A percentile compares a stretch with the other conserved stretches of the same genome.
Conservation (phyloP, 2,113 vertebrate species). For the Rostratula benghalensis region DNA sequence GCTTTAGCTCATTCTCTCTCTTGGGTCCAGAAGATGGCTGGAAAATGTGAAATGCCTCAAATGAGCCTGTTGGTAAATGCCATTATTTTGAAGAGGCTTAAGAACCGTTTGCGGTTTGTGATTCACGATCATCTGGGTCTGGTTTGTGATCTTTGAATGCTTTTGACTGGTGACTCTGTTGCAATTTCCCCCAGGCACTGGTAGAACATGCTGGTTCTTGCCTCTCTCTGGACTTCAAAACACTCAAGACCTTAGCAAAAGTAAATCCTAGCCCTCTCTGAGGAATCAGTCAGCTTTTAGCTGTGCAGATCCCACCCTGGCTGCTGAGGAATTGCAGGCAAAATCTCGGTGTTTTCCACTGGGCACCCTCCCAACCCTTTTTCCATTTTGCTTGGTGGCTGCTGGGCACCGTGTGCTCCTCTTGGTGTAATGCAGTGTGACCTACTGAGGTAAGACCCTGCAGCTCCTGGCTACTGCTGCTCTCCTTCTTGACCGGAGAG, state of each 20-base stretch:
- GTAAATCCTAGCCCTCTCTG: background rate
- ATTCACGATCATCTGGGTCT: constrained; percentile 55
- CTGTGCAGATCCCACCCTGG: background rate
- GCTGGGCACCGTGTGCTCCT: background rate
- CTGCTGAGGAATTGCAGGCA: background rate
- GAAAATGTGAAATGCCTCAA: background rate
- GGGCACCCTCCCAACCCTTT: background rate
- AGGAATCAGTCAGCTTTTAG: background rate
- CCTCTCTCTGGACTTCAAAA: background rate
- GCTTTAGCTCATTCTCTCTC: background rate
- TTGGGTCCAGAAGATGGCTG: background rate
- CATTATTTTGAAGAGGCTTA: constrained; percentile 21
- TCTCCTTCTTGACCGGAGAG: background rate
- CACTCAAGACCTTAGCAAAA: constrained; percentile 5
- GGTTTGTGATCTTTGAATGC: constrained; percentile 46
- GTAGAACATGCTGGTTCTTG: constrained; percentile 25
- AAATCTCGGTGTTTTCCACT: background rate
- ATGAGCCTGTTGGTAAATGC: background rate
- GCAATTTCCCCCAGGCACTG: background rate
- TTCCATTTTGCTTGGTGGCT: background rate
- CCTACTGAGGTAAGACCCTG: background rate
- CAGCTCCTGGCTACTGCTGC: background rate
- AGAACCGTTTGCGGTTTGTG: background rate
- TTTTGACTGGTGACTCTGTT: constrained; percentile 26
- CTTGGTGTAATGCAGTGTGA: rapidly evolving